phyloP scores from a whole-genome alignment of 2,113 vertebrate genomes.

The Galeopterus variegatus region DNA sequence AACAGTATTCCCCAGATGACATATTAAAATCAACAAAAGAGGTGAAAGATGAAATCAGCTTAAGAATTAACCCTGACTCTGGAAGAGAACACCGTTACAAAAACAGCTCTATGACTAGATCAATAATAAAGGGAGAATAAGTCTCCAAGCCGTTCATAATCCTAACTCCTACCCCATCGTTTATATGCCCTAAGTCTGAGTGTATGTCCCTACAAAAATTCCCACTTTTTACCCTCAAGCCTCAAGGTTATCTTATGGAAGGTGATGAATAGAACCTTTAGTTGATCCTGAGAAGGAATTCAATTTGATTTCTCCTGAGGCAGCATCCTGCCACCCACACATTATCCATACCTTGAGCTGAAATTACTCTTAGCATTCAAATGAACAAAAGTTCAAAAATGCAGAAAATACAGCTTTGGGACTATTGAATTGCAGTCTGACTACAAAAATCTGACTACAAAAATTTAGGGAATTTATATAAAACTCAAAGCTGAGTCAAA shows the following conservation, averaged over 20 bases:
- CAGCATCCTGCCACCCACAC: background rate
- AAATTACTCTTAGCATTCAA: conserved; percentile 59
- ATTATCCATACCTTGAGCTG: background rate
- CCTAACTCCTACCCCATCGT: background rate
- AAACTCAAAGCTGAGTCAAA: conserved; percentile 32
- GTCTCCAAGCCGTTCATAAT: background rate
- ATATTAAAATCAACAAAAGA: background rate
- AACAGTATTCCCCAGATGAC: background rate
- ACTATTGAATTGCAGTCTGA: background rate
- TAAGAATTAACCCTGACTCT: background rate
- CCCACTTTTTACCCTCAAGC: background rate
- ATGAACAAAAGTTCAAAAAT: background rate
- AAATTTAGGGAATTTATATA: background rate
- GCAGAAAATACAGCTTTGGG: conserved; percentile 5
- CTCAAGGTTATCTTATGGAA: background rate
- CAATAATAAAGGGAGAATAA: background rate
- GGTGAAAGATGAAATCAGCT: background rate
- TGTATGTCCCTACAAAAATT: background rate
- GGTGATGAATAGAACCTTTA: background rate
- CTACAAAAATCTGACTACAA: background rate
- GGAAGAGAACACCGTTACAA: background rate
- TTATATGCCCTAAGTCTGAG: background rate
- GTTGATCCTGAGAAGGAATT: conserved; percentile 12
- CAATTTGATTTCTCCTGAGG: conserved; percentile 48
- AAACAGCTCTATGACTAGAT: background rate